Percentiles rank a stretch among this genome's conserved stretches.
These are phyloP conservation scores for Macaria liturata DNA, from an alignment of 2,888 invertebrate genomes.

Conservation along the genomic window DNA sequence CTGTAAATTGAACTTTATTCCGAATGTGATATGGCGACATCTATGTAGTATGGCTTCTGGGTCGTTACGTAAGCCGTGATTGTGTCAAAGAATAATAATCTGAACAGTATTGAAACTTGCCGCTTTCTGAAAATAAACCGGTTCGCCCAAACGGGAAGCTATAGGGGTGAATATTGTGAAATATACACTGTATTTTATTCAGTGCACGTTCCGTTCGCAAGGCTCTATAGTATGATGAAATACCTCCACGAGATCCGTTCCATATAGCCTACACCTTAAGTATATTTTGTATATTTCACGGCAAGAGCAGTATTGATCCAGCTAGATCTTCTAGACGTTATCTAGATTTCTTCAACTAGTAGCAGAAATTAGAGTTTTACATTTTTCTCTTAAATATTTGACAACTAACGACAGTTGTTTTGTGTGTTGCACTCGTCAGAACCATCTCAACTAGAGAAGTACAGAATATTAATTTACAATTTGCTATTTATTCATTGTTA, in stretches of 20 bases:
- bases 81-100: constrained; percentile 27
- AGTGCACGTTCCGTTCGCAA: constrained; percentile 11
- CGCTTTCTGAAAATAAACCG: constrained; percentile 20
- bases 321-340: no score
- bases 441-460: no score
- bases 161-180: constrained; percentile 11
- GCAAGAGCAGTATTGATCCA: no score
- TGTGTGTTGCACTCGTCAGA: no score
- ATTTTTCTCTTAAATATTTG: no score
- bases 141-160: constrained; percentile 7
- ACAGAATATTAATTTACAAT: no score
- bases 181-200: constrained; percentile 12
- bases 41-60: constrained; percentile 11
- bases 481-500: no score
- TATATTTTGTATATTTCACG: no score
- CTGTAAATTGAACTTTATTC: constrained; percentile 30
- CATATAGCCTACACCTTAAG: no score
- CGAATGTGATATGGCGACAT: constrained; percentile 15
- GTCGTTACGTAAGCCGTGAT: constrained; percentile 21
- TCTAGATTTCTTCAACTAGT: no score
- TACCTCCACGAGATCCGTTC: background rate
- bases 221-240: constrained; percentile 9
- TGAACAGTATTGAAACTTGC: constrained; percentile 14
- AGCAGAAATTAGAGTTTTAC: no score
- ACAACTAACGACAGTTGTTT: no score